Percentiles rank a stretch among this genome's conserved stretches.
These are phyloP conservation scores for Pecten maximus DNA, from an alignment of 2,888 invertebrate species.

Conservation along the genomic window DNA sequence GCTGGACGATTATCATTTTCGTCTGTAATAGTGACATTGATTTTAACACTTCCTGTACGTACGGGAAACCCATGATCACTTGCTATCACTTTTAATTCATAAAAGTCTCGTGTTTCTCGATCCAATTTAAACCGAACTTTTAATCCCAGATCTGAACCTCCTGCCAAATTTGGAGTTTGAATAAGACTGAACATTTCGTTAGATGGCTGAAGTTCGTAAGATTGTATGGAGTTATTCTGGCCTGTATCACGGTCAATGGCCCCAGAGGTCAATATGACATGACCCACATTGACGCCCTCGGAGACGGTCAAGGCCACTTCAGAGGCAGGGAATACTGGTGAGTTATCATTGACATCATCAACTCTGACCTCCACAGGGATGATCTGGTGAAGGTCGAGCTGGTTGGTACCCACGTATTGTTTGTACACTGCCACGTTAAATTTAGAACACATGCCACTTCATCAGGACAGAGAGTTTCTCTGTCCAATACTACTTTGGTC, in stretches of 20 bases:
- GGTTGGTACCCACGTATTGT: constrained; percentile 58
- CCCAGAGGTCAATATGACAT: constrained; percentile 67
- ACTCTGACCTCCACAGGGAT: constrained; percentile 68
- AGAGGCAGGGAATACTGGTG: constrained; percentile 66
- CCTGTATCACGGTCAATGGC: constrained; percentile 72
- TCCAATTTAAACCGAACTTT: constrained; percentile 72
- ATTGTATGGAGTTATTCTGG: constrained; percentile 70
- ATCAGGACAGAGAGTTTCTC: constrained; percentile 71
- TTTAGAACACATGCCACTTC: constrained; percentile 63
- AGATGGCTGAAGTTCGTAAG: constrained; percentile 67
- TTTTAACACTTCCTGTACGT: constrained; percentile 69
- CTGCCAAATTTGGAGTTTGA: constrained; percentile 65
- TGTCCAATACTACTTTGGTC: constrained; percentile 68
- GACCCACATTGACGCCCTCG: constrained; percentile 66
- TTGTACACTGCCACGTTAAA: constrained; percentile 73
- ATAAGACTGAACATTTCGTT: constrained; percentile 71
- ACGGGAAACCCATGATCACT: constrained; percentile 74
- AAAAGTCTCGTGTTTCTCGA: constrained; percentile 71
- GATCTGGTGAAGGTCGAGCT: constrained; percentile 68
- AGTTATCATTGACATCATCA: constrained; percentile 73
- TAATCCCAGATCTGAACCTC: constrained; percentile 71
- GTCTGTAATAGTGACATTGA: constrained; percentile 76
- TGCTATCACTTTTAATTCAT: constrained; percentile 72
- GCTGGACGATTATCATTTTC: constrained; percentile 74
- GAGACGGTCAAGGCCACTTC: constrained; percentile 66